Percentiles rank a stretch among this genome's conserved stretches.
phyloP scores from a whole-genome alignment of 2,113 vertebrate genomes.

The Pongo pygmaeus region DNA sequence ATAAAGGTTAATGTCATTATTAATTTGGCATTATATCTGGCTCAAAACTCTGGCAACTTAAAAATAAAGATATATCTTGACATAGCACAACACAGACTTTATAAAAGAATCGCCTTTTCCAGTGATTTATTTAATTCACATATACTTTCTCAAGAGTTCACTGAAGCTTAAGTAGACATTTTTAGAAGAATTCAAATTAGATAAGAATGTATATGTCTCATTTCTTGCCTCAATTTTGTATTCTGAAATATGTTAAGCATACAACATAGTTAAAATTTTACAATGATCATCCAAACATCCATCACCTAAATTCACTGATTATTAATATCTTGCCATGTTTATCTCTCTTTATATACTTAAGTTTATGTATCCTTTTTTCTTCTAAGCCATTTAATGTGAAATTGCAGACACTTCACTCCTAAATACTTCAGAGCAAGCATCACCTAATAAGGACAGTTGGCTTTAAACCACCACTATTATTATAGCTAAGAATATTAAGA shows the following conservation, averaged over 20 bases:
- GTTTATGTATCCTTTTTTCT: not conserved
- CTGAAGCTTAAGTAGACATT: not conserved
- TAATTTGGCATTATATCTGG: not conserved
- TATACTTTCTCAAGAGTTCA: not conserved
- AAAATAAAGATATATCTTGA: not conserved
- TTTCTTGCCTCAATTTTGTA: not conserved
- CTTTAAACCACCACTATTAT: not conserved
- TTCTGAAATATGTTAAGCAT: not conserved
- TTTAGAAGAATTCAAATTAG: conserved; percentile 33
- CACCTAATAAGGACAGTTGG: not conserved
- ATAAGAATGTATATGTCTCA: not conserved
- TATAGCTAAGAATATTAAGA: conserved; percentile 14
- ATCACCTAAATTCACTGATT: conserved; percentile 32
- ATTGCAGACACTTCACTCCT: not conserved
- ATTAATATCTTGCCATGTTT: not conserved
- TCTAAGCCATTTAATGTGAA: conserved; percentile 32
- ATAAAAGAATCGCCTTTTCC: conserved; percentile 13
- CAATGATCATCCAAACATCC: not conserved
- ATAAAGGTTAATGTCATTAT: not conserved
- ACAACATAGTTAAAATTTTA: not conserved
- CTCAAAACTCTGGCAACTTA: conserved; percentile 27
- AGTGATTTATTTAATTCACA: conserved; percentile 43
- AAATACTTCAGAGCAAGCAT: not conserved
- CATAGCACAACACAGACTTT: not conserved
- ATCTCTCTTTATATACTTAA: not conserved